phyloP scores from a whole-genome alignment of 53 echinoderm and acorn worm species.

The Hippasteria phrygiana region DNA sequence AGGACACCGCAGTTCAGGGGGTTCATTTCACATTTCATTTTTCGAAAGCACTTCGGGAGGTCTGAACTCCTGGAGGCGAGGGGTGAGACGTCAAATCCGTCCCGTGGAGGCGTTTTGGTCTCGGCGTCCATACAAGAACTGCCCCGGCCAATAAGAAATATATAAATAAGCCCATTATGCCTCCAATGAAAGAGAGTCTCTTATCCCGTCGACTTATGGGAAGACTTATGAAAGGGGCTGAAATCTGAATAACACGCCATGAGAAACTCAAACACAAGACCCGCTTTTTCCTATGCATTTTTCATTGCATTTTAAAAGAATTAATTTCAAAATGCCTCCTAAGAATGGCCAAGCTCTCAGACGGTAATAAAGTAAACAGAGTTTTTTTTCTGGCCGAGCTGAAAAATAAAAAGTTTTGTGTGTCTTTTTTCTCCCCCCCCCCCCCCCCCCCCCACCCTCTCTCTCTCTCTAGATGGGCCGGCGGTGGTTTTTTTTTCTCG shows the following conservation, averaged over 20 bases:
- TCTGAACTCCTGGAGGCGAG: too few species aligned
- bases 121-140: not conserved
- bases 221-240: not conserved
- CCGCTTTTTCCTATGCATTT: not conserved
- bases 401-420: constrained; percentile 12
- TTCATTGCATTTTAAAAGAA: constrained; percentile 11
- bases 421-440: not conserved
- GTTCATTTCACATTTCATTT: too few species aligned
- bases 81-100: too few species aligned
- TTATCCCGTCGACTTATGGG: not conserved
- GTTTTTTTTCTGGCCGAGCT: constrained; percentile 15
- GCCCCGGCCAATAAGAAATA: not conserved
- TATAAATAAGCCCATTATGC: constrained; percentile 15
- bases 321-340: not conserved
- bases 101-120: not conserved
- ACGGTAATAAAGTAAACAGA: constrained; percentile 30
- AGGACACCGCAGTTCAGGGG: too few species aligned
- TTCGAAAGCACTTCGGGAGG: too few species aligned
- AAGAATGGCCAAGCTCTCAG: not conserved
- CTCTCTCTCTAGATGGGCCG: not conserved
- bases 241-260: not conserved
- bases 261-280: not conserved
- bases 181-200: not conserved
- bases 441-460: not conserved
- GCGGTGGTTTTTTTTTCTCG: constrained; percentile 14